Conservation (phyloP, 1,140 invertebrate species). For the Dinoponera quadriceps region DNA sequence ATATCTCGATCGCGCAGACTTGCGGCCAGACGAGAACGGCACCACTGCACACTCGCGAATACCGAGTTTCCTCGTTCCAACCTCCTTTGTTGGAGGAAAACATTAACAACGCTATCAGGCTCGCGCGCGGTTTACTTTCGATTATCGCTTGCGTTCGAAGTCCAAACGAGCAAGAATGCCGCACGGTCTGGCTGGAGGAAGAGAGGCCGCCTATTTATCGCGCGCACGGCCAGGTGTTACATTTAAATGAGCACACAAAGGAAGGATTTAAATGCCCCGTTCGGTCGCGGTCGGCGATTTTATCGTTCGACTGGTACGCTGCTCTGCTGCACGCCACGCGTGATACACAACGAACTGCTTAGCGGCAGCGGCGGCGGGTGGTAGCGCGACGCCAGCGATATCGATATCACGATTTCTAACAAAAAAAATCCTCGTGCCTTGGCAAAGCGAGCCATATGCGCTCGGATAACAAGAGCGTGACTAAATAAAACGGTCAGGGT, state of each 20-base stretch:
- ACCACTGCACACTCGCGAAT: neutral
- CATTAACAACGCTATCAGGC: constrained; percentile 3
- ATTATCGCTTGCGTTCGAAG: constrained; percentile 7
- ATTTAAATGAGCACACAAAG: constrained; percentile 35
- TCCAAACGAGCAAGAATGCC: neutral
- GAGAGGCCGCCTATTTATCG: neutral
- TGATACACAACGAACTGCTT: no score
- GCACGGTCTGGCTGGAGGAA: neutral
- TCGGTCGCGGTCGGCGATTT: no score
- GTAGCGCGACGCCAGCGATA: neutral
- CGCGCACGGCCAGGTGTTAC: constrained; percentile 10
- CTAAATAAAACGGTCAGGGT: constrained; percentile 64
- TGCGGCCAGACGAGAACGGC: no score
- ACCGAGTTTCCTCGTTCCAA: neutral
- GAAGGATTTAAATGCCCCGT: constrained; percentile 32
- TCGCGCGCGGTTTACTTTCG: constrained; percentile 4
- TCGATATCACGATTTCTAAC: constrained; percentile 40
- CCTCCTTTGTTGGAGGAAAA: constrained; percentile 37
- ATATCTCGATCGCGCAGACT: no score
- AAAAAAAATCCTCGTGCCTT: constrained; percentile 34
- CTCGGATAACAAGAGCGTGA: constrained; percentile 61
- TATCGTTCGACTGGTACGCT: no score
- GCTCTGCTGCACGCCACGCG: no score
- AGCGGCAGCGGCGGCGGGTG: neutral
- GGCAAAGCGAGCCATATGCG: constrained; percentile 56